A percentile compares a stretch with the other conserved stretches of the same genome.
Conservation (phyloP, 1,140 invertebrate species). For the Phymorhynchus buccinoides region DNA sequence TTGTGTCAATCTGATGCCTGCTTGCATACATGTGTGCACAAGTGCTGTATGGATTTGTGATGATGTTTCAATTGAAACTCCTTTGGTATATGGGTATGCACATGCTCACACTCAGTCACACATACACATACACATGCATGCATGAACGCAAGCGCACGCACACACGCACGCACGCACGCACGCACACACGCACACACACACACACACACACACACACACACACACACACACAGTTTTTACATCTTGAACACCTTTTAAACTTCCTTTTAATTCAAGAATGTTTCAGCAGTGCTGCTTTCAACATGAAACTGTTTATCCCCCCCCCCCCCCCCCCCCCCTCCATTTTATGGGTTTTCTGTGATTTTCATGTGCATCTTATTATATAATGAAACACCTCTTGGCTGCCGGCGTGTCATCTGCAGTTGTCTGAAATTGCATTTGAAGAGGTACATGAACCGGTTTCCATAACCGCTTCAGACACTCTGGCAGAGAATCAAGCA, state of each 20-base stretch:
- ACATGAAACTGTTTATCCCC: too few relatives aligned
- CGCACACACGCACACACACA: neutral
- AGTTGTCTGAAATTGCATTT: neutral
- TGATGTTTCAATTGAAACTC: neutral
- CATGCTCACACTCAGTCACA: too few relatives aligned
- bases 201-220: neutral
- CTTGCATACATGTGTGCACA: too few relatives aligned
- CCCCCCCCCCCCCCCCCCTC: too few relatives aligned
- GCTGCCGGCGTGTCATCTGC: neutral
- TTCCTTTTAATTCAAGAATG: too few relatives aligned
- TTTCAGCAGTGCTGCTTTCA: too few relatives aligned
- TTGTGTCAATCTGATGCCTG: too few relatives aligned
- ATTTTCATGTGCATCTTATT: too few relatives aligned
- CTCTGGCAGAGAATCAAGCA: neutral
- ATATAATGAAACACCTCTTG: neutral
- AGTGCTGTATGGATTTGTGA: too few relatives aligned
- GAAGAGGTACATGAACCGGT: neutral
- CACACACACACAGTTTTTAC: neutral
- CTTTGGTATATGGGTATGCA: too few relatives aligned
- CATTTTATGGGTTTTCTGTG: too few relatives aligned
- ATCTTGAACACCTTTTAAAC: too few relatives aligned
- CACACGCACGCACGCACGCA: neutral
- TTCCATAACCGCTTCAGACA: neutral
- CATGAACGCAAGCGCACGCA: neutral
- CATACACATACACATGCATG: neutral